A percentile compares a stretch with the other conserved stretches of the same genome.
These are phyloP conservation scores for Alviniconcha strummeri DNA, from an alignment of 2,888 invertebrate genomes.

Conservation along the genomic window DNA sequence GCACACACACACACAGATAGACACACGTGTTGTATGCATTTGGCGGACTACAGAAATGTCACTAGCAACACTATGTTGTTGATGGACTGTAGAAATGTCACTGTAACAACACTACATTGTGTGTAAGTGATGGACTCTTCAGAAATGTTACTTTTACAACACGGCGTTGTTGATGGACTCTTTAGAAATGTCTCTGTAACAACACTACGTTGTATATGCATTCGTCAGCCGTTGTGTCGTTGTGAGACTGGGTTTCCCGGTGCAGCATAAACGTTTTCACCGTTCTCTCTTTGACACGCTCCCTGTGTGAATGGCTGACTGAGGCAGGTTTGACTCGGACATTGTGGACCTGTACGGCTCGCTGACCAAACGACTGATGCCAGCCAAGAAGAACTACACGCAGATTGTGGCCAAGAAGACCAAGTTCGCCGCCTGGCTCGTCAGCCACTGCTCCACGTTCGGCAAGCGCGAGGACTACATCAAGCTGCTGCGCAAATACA, in stretches of 20 bases:
- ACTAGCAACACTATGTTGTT: too few species aligned
- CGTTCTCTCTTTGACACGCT: not conserved
- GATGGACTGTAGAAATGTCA: too few species aligned
- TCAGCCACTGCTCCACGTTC: slow-evolving; percentile 28
- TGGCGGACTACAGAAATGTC: too few species aligned
- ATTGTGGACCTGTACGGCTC: slow-evolving; percentile 7
- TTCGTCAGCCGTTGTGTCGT: too few species aligned
- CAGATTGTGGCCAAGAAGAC: slow-evolving; percentile 31
- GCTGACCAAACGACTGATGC: not conserved
- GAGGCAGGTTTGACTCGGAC: slow-evolving; percentile 12
- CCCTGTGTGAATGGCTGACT: too few species aligned
- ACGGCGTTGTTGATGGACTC: too few species aligned
- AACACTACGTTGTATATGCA: too few species aligned
- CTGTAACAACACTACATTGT: too few species aligned
- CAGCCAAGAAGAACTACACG: slow-evolving; percentile 12
- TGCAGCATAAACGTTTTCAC: not conserved
- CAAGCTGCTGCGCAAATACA: slow-evolving; percentile 6
- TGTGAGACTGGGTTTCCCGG: too few species aligned
- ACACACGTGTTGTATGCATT: not conserved
- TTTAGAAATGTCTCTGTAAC: too few species aligned
- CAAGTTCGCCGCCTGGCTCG: slow-evolving; percentile 28
- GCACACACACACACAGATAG: slow-evolving; percentile 16
- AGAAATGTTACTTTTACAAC: too few species aligned
- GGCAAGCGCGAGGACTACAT: slow-evolving; percentile 31
- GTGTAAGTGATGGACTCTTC: too few species aligned